Evolutionary conservation across 2,888 invertebrate species (phyloP), one percentile per base, ranked within the genome.

Genomic region (Strigamia transsilvanica): DNA sequence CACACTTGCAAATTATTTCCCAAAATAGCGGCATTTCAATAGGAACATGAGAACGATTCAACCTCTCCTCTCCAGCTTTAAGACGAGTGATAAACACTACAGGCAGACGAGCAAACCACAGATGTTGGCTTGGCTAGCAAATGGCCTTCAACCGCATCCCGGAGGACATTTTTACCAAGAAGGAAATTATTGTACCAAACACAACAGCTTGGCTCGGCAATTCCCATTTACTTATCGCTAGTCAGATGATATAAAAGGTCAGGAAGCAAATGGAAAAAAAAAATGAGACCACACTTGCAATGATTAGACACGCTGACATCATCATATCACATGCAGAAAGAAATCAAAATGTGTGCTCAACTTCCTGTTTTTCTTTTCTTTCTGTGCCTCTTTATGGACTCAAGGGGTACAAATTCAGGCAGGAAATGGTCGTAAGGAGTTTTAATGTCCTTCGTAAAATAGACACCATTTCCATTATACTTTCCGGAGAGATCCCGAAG

Each of bases 1-100:
- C 73, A 73, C 73, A 73, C 73, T 73, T n/a, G 73, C 73, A 73
- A 73, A 46, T 27, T 73, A 73, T 27, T 73, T 73, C 73, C 73
- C 27, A 73, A 73, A 73, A 73, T 73, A 73, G 73, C 27, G 1
- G 27, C 73, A 73, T 73, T 73, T 73, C 73, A 73, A 27, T 73
- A 32, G 32, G 32, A 73, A 73, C 73, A 73, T 73, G 32, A 27
- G 13, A 73, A 73, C 73, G 73, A 73, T 15, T 66, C 23, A 73
- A 73, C 23, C 13, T 23, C 61, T 46, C 61, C 32, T 32, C 73
- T 32, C 73, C 32, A 13, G 73, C 32, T 32, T 32, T 32, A 32
- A 73, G 73, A 73, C 27, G 73, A 73, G 73, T 73, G 32, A n/a
- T 73, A 73, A 73, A 73, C 73, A 73, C n/a, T 66, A 46, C n/a